Evolutionary conservation across 2,797 vertebrate genomes (phyloP).

Genomic region (Takifugu ocellatus): DNA sequence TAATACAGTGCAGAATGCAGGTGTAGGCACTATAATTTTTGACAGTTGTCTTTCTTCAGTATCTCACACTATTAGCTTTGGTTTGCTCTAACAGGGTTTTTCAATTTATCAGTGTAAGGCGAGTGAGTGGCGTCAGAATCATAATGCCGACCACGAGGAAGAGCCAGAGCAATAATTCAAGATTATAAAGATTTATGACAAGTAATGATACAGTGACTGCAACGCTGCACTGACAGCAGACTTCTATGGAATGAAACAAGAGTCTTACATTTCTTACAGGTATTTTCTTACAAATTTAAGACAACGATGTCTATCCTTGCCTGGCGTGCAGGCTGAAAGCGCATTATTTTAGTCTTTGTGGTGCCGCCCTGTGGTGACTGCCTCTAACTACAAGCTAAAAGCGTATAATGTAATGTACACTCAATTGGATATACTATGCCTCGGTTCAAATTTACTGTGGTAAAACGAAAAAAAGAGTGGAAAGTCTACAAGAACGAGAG

Average conservation of each 20-base stretch:
- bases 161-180: slow-evolving; percentile 3
- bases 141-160: neutral
- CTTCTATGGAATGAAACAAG: slow-evolving; percentile 53
- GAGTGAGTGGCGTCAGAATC: slow-evolving; percentile 3
- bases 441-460: no score
- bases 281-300: slow-evolving; percentile 8
- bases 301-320: slow-evolving; percentile 5
- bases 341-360: no score
- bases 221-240: slow-evolving; percentile 44
- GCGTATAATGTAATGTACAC: no score
- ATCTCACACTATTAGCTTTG: neutral
- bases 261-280: slow-evolving; percentile 57
- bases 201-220: slow-evolving; percentile 16
- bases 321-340: no score
- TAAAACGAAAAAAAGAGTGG: no score
- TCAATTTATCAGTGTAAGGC: slow-evolving; percentile 27
- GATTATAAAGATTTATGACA: no score
- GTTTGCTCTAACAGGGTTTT: neutral
- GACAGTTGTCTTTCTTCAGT: neutral
- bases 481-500: no score
- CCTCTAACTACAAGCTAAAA: no score
- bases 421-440: no score
- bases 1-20: no score
- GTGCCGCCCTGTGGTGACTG: no score
- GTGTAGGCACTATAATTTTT: neutral